These are phyloP conservation scores for Mylabris phalerata DNA, from an alignment of 1,140 invertebrate species.

Conservation along the genomic window DNA sequence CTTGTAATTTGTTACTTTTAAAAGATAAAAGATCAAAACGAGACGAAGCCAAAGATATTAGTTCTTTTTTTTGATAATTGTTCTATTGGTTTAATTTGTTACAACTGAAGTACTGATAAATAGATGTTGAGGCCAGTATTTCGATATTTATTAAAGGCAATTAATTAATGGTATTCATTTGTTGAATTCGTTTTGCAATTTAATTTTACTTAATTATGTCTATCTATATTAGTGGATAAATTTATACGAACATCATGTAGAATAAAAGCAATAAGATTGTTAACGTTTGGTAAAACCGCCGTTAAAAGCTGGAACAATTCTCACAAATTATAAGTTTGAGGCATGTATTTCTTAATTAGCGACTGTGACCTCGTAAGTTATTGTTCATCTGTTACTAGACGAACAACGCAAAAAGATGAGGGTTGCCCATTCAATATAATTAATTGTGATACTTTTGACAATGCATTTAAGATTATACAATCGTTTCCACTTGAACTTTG, in stretches of 20 bases:
- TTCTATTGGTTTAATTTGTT: too few species aligned
- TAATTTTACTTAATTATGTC: too few species aligned
- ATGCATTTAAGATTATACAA: slow-evolving; percentile 36
- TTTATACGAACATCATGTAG: neutral
- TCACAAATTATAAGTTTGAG: slow-evolving; percentile 40
- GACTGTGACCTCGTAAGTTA: slow-evolving; percentile 42
- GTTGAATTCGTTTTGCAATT: too few species aligned
- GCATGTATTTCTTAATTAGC: slow-evolving; percentile 43
- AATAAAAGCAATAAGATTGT: slow-evolving; percentile 14
- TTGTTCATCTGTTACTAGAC: slow-evolving; percentile 39
- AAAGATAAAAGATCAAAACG: too few species aligned
- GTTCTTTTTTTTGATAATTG: too few species aligned
- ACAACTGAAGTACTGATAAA: too few species aligned
- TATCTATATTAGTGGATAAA: too few species aligned
- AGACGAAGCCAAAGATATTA: too few species aligned
- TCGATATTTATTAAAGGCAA: too few species aligned
- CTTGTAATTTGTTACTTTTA: too few species aligned
- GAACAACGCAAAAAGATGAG: slow-evolving; percentile 34
- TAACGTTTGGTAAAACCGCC: slow-evolving; percentile 28
- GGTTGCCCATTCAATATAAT: slow-evolving; percentile 35
- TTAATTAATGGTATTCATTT: too few species aligned
- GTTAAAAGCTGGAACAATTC: slow-evolving; percentile 34
- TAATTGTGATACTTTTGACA: slow-evolving; percentile 41
- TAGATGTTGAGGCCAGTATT: too few species aligned
- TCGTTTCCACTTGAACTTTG: slow-evolving; percentile 18